Evolutionary conservation across 2,113 vertebrate genomes (phyloP), one percentile per base, ranked within the genome.

Genomic region (Campylomormyrus numenius): DNA sequence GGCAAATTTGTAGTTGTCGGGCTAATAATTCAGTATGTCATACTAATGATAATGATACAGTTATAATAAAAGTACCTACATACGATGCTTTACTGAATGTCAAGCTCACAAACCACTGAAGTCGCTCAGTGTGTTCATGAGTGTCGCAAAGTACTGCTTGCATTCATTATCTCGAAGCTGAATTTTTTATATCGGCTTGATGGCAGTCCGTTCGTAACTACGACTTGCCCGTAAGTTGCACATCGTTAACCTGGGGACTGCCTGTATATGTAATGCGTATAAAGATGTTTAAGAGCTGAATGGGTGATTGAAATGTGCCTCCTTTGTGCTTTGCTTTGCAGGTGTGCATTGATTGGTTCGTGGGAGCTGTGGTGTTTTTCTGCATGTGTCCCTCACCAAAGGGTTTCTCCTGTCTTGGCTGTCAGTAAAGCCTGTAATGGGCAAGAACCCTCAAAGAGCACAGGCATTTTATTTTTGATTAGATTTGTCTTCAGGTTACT

Each of bases 391-490:
- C 92, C 70, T 89, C 92, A 90, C 86, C 93, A 89, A 91, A 93
- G 90, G 27, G 88, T 92, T 92, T 95, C 93, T 92, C 66, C 92
- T 93, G 91, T 95, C 94, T 87, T 92, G 94, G 94, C 94, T 94
- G 91, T 95, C 95, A 94, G 94, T 93, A 96, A 95, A 94, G 94
- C 96, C 96, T 98, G 97, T 98, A 97, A 99, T 99, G 98, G 98
- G 97, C 96, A 96, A 97, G 96, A 95, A 96, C 95, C 95, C 95
- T 95, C 95, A 95, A 94, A 97, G 94, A 96, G 95, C 95, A 97
- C 94, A 96, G 94, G 94, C 95, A 91, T 93, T 96, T 97, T 97
- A 95, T 92, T 96, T 97, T 95, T 96, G 96, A 95, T 95, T 93
- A 94, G 92, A 95, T 94, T 96, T 95, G 93, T 88, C 93, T 93